A percentile compares a stretch with the other conserved stretches of the same genome.
Evolutionary conservation across 23 tunicate species (phyloP).

Genomic region (Styela plicata): DNA sequence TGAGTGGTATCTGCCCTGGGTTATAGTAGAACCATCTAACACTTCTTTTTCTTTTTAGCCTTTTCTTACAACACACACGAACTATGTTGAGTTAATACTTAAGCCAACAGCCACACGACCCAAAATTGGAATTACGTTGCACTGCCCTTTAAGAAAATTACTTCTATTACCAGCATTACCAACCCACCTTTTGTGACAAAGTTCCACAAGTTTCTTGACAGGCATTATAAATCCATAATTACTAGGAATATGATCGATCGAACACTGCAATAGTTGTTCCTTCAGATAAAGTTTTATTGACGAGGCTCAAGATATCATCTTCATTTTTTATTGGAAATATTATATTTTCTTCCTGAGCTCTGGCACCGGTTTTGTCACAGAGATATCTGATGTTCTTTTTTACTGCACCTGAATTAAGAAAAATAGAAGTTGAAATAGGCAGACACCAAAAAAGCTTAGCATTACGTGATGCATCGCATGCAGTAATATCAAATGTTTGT

Average conservation of each 20-base stretch:
- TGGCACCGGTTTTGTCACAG: conserved; percentile 42
- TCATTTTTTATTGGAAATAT: conserved; percentile 43
- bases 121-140: no score
- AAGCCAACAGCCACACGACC: no score
- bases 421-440: no score
- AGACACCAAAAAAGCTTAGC: no score
- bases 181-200: conserved; percentile 56
- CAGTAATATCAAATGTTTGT: no score
- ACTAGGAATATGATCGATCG: conserved; percentile 86
- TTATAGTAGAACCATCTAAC: no score
- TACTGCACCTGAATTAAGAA: conserved; percentile 69
- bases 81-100: no score
- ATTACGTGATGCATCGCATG: no score
- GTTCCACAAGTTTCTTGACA: conserved; percentile 41
- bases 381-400: conserved; percentile 58
- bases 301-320: conserved; percentile 49
- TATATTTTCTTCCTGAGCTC: conserved; percentile 43
- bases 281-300: conserved; percentile 35
- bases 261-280: conserved; percentile 66
- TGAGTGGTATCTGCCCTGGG: no score
- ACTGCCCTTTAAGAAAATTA: no score
- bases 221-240: conserved; percentile 73
- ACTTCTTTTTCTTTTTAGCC: no score
- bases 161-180: not conserved
- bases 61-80: no score